phyloP scores from a whole-genome alignment of 2,888 invertebrate genomes.

The Lasioglossum figueresi region DNA sequence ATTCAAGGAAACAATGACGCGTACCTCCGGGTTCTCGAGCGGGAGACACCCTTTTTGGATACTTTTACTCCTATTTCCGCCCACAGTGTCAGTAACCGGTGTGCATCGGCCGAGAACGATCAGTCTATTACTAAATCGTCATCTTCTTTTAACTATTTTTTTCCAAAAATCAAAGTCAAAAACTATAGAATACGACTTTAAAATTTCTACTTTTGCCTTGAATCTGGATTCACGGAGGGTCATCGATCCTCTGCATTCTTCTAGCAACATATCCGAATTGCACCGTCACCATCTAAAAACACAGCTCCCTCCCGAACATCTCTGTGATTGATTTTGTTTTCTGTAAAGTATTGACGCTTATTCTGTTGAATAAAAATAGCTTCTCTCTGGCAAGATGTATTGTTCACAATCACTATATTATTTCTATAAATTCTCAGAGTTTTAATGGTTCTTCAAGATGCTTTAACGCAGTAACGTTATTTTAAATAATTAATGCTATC shows the following conservation, averaged over 20 bases:
- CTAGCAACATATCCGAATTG: background rate
- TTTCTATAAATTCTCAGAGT: background rate
- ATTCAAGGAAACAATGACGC: background rate
- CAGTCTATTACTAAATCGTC: background rate
- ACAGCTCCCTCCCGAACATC: background rate
- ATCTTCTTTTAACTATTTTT: background rate
- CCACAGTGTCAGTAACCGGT: slow-evolving; percentile 31
- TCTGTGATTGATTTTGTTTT: background rate
- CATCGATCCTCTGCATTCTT: background rate
- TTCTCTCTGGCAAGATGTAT: background rate
- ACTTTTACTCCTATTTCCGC: slow-evolving; percentile 66
- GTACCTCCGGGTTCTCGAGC: slow-evolving; percentile 26
- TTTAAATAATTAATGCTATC: background rate
- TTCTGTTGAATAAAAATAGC: background rate
- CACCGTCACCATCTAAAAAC: background rate
- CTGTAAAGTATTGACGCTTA: background rate
- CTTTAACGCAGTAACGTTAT: background rate
- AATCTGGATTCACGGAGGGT: background rate
- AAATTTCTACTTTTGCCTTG: background rate
- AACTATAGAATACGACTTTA: too few relatives aligned
- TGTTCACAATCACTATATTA: background rate
- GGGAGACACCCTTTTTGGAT: slow-evolving; percentile 41
- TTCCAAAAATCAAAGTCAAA: background rate
- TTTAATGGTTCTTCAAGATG: background rate
- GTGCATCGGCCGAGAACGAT: background rate